Conservation (phyloP, 1,140 invertebrate species). For the Cylas formicarius region DNA sequence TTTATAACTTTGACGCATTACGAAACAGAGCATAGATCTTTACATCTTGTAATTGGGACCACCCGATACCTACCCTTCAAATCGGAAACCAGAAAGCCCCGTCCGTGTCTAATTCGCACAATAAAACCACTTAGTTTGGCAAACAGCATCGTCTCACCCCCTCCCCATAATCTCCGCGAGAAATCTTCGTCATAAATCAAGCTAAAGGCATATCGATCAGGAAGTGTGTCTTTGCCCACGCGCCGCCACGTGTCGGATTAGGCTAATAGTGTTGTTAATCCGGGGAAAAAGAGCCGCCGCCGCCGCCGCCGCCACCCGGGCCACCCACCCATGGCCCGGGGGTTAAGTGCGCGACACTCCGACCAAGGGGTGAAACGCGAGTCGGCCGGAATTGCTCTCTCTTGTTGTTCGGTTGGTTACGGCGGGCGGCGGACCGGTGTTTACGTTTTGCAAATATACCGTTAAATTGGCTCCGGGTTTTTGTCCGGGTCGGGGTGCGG, state of each 20-base stretch:
- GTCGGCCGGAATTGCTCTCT: too few species aligned
- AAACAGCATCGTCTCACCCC: conserved; percentile 18
- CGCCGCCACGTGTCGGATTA: conserved; percentile 27
- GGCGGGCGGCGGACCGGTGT: too few species aligned
- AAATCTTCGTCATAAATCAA: conserved; percentile 23
- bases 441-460: too few species aligned
- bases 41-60: too few species aligned
- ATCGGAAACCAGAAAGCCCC: background rate
- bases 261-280: conserved; percentile 31
- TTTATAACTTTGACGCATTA: too few species aligned
- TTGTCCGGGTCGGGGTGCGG: too few species aligned
- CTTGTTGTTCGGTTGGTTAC: too few species aligned
- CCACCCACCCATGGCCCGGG: conserved; percentile 24
- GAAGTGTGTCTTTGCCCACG: conserved; percentile 13
- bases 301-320: too few species aligned
- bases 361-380: conserved; percentile 4
- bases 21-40: too few species aligned
- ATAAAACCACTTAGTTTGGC: conserved; percentile 25
- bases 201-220: conserved; percentile 23
- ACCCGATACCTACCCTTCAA: too few species aligned
- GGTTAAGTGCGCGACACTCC: conserved; percentile 9
- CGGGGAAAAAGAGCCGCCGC: conserved; percentile 24
- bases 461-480: too few species aligned
- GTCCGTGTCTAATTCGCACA: conserved; percentile 16
- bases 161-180: conserved; percentile 17